Conservation (phyloP, 2,797 vertebrate genomes). For the Tachyglossus aculeatus region DNA sequence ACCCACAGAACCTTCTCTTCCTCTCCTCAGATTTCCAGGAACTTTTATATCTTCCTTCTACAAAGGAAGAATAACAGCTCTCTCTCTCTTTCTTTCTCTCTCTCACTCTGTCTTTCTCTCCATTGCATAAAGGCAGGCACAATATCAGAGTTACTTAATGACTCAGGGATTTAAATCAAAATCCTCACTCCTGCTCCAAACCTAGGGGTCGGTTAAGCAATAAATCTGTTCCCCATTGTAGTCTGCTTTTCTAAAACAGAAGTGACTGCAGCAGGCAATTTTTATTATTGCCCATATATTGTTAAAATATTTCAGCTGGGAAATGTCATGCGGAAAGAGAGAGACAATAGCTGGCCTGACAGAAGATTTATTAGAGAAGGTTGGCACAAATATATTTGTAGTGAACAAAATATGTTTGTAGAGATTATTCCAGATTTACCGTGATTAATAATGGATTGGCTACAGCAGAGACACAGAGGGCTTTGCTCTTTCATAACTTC, state of each 20-base stretch:
- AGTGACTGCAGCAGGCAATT: slow-evolving; percentile 46
- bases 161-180: slow-evolving; percentile 25
- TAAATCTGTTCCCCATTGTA: slow-evolving; percentile 37
- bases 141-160: background rate
- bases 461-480: slow-evolving; percentile 37
- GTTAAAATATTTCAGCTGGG: slow-evolving; percentile 70
- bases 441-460: slow-evolving; percentile 69
- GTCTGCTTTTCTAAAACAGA: slow-evolving; percentile 54
- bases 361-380: slow-evolving; percentile 62
- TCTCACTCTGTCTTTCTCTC: too few relatives aligned
- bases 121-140: background rate
- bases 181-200: slow-evolving; percentile 8
- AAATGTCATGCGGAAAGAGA: slow-evolving; percentile 41
- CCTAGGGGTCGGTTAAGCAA: slow-evolving; percentile 19
- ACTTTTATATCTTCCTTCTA: background rate
- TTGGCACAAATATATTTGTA: slow-evolving; percentile 59
- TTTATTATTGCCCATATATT: slow-evolving; percentile 51
- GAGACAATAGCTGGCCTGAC: slow-evolving; percentile 51
- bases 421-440: slow-evolving; percentile 72
- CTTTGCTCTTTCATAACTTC: background rate
- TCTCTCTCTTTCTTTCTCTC: background rate
- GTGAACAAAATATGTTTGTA: slow-evolving; percentile 65
- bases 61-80: background rate
- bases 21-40: background rate
- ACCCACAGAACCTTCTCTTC: background rate